phyloP scores from a whole-genome alignment of 2,888 invertebrate species.

The Strigamia transsilvanica region DNA sequence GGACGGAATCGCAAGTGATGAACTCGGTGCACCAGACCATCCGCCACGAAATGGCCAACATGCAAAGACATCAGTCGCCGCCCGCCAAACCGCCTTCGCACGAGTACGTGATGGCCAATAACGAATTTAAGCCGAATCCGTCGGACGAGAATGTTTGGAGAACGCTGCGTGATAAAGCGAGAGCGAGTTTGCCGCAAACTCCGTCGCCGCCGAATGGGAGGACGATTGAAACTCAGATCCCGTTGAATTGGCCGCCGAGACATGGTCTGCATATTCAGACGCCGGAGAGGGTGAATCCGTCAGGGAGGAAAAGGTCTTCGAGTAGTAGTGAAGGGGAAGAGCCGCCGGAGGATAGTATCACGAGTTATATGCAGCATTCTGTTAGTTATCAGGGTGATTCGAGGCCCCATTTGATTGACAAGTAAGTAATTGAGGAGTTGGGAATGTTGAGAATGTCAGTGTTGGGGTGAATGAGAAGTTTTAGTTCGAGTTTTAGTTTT shows the following conservation, averaged over 20 bases:
- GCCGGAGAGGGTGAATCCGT: background rate
- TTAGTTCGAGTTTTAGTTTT: too few species aligned
- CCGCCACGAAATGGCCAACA: slow-evolving; percentile 27
- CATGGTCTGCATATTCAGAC: slow-evolving; percentile 12
- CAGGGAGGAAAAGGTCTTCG: background rate
- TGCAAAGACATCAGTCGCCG: background rate
- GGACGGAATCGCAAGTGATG: slow-evolving; percentile 51
- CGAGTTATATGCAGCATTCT: slow-evolving; percentile 49
- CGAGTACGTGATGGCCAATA: background rate
- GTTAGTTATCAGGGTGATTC: slow-evolving; percentile 50
- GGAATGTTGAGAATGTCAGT: too few species aligned
- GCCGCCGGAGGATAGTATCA: background rate
- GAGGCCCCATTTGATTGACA: slow-evolving; percentile 27
- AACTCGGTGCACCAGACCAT: slow-evolving; percentile 34
- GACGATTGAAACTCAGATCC: slow-evolving; percentile 50
- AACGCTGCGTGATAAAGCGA: slow-evolving; percentile 38
- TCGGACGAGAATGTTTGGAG: slow-evolving; percentile 51
- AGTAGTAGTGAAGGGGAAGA: slow-evolving; percentile 43
- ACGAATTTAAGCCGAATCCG: background rate
- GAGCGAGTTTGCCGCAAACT: slow-evolving; percentile 39
- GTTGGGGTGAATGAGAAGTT: too few species aligned
- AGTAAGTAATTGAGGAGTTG: slow-evolving; percentile 4
- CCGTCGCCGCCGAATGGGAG: slow-evolving; percentile 35
- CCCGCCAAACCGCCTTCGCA: background rate
- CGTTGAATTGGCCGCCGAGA: slow-evolving; percentile 50